Evolutionary conservation across 2,797 vertebrate genomes (phyloP).

Genomic region (Microctenopoma stevenorrisi): DNA sequence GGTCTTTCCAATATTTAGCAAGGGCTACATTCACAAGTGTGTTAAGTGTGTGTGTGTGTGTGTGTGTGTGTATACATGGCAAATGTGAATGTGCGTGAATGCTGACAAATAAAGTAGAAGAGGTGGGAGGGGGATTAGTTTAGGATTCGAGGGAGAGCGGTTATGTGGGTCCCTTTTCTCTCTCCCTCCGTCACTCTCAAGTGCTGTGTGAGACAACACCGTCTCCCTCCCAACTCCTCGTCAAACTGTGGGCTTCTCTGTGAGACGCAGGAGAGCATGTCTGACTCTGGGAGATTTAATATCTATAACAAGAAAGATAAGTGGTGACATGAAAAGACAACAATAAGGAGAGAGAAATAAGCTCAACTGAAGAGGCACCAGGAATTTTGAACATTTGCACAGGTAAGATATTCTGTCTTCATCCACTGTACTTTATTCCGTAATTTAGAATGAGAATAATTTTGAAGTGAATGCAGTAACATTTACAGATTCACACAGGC

Average conservation of each 20-base stretch:
- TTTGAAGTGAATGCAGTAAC: constrained; percentile 4
- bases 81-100: constrained; percentile 7
- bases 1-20: constrained; percentile 1
- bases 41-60: background rate
- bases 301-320: constrained; percentile 20
- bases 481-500: constrained; percentile 16
- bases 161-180: constrained; percentile 44
- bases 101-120: constrained; percentile 29
- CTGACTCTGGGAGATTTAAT: background rate
- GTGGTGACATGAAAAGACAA: background rate
- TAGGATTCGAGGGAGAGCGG: constrained; percentile 54
- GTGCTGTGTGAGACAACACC: constrained; percentile 52
- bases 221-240: constrained; percentile 38
- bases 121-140: constrained; percentile 50
- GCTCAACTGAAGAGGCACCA: constrained; percentile 15
- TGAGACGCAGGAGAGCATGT: constrained; percentile 26
- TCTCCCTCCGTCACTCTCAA: constrained; percentile 55
- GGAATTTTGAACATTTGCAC: constrained; percentile 37
- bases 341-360: constrained; percentile 1
- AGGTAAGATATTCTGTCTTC: constrained; percentile 59
- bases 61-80: background rate
- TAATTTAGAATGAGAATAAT: too few relatives aligned
- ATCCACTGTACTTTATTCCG: background rate
- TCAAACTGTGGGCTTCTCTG: constrained; percentile 19
- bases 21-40: background rate